Base-by-base conservation (phyloP, 2,888 invertebrate genomes). In the Phyllotreta striolata region DNA sequence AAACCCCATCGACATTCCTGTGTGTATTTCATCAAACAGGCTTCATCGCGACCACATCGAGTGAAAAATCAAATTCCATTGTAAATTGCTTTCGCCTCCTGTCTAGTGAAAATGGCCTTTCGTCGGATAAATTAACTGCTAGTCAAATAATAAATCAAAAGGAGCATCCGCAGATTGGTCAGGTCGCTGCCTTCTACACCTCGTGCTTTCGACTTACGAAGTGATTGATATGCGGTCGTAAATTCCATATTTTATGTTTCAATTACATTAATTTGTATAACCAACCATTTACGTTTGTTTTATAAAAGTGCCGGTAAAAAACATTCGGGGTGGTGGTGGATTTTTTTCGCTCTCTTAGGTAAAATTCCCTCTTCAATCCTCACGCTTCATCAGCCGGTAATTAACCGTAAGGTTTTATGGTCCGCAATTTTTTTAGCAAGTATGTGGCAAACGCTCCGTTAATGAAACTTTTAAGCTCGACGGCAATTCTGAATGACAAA, bases 41-140 rank as follows among this genome's bases (percentile, higher is more conserved):
- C 54, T 40, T 13, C 12, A 39, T 54, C 14, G 54, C 39, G 24
- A 54, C 39, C 40, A 54, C 54, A 39, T 54, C 54, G 13, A 54
- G 39, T 54, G 54, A 54, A 54, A 54, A 54, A 54, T 54, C 54
- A 54, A 54, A 54, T 54, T 54, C 54, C 54, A 14, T 13, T 54
- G 54, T 40, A 54, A 54, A 54, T 54, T 54, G 54, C 54, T 54
- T 39, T 39, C 40, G 54, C 40, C 24, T 39, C 39, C 40, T 54
- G 54, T 54, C 54, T 54, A 54, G 54, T 14, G 54, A 54, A 54
- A 39, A 54, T 7, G 40, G n/a, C 54, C 40, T 54, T 54, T 39
- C 54, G 54, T 54, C 54, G 39, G 39, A 40, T 39, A 54, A 40
- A 54, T 54, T 54, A 54, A 54, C 54, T 39, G 54, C 54, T 39